Percentiles rank a stretch among this genome's conserved stretches.
Conservation (phyloP, 2,113 vertebrate species). For the Myrmecobius fasciatus region DNA sequence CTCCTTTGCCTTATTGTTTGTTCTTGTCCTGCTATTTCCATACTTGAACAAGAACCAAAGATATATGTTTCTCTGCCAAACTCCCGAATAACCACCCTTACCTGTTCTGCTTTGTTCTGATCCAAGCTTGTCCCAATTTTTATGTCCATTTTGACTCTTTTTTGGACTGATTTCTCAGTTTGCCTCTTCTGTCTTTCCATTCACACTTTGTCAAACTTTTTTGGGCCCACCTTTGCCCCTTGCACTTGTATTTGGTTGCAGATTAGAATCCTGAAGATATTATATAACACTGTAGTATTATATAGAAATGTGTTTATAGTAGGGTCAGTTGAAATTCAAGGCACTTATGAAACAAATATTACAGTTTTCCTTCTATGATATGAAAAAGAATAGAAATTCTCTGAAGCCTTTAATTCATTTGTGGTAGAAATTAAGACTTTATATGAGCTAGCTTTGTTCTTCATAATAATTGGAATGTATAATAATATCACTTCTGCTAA, state of each 20-base stretch:
- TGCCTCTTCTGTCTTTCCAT: background rate
- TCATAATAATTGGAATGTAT: conserved; percentile 80
- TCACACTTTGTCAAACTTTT: conserved; percentile 28
- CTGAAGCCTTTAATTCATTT: conserved; percentile 55
- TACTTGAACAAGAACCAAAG: background rate
- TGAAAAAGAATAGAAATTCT: conserved; percentile 76
- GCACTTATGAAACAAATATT: conserved; percentile 60
- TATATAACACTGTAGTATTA: conserved; percentile 46
- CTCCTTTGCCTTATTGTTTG: background rate
- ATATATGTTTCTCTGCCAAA: too few relatives aligned
- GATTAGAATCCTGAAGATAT: background rate
- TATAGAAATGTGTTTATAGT: conserved; percentile 45
- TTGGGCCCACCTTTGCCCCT: conserved; percentile 12
- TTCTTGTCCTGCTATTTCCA: background rate
- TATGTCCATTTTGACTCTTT: background rate
- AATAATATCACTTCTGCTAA: conserved; percentile 76
- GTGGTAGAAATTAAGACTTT: conserved; percentile 72
- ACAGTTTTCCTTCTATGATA: conserved; percentile 70
- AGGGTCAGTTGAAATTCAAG: conserved; percentile 47
- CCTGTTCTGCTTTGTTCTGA: conserved; percentile 13
- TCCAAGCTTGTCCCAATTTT: conserved; percentile 11
- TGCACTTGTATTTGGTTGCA: conserved; percentile 62
- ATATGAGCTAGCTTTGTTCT: conserved; percentile 77
- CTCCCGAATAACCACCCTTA: background rate
- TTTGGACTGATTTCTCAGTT: conserved; percentile 13